A percentile compares a stretch with the other conserved stretches of the same genome.
These are phyloP conservation scores for Hylia prasina DNA, from an alignment of 2,113 vertebrate genomes.

Conservation along the genomic window DNA sequence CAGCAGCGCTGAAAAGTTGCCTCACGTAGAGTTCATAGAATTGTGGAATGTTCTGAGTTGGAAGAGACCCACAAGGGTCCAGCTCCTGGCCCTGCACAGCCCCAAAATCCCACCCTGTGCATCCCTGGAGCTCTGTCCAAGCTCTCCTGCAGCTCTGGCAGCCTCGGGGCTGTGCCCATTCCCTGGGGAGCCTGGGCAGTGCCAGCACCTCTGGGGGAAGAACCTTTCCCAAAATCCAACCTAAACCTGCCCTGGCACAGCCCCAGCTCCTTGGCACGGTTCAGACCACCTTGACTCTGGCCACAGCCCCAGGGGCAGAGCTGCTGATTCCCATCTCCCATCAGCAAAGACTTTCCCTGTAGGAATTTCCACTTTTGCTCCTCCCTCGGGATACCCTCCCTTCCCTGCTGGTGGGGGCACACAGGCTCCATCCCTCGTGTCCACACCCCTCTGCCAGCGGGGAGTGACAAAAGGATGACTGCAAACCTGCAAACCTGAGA, in stretches of 20 bases:
- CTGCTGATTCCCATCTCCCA: not conserved
- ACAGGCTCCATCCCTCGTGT: not conserved
- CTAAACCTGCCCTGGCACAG: accelerated
- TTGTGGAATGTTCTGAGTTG: not conserved
- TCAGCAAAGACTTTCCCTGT: not conserved
- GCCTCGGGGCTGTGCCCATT: not conserved
- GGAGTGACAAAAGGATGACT: not conserved
- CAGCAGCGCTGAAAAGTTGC: not conserved
- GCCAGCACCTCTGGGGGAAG: not conserved
- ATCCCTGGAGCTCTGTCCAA: accelerated
- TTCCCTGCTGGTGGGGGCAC: not conserved
- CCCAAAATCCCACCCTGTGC: not conserved
- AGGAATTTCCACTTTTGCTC: not conserved
- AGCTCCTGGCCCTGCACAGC: accelerated
- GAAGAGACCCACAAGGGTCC: no score
- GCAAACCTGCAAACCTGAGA: not conserved
- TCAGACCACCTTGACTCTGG: not conserved
- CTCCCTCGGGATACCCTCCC: accelerated
- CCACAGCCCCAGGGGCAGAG: not conserved
- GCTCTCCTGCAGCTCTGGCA: not conserved
- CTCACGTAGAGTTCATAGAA: not conserved
- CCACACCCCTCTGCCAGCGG: not conserved
- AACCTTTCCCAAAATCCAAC: not conserved
- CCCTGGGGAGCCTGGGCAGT: not conserved
- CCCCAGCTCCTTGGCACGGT: accelerated